Percentiles rank a stretch among this genome's conserved stretches.
These are phyloP conservation scores for Ornithoptera priamus DNA, from an alignment of 2,888 invertebrate genomes.

Conservation along the genomic window DNA sequence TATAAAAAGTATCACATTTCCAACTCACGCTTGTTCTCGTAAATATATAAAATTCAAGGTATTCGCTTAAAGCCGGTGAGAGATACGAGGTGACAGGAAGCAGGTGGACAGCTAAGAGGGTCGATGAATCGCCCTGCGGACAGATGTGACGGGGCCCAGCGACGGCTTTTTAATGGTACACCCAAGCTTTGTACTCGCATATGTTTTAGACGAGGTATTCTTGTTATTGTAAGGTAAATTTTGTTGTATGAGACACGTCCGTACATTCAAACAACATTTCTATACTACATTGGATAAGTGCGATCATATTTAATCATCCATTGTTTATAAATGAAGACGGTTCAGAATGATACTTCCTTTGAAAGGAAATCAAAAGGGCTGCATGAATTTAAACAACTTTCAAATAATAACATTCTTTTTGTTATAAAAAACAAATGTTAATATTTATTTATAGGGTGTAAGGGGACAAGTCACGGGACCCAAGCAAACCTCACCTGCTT, in stretches of 20 bases:
- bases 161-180: constrained; percentile 39
- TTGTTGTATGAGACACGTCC: background rate
- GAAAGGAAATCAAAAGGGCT: too few species aligned
- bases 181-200: constrained; percentile 34
- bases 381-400: too few species aligned
- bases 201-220: constrained; percentile 7
- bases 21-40: background rate
- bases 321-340: too few species aligned
- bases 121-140: constrained; percentile 53
- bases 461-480: too few species aligned
- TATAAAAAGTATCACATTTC: background rate
- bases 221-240: background rate
- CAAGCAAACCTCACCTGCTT: too few species aligned
- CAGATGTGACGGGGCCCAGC: constrained; percentile 44
- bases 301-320: too few species aligned
- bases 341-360: too few species aligned
- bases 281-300: too few species aligned
- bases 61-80: constrained; percentile 33
- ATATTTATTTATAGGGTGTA: too few species aligned
- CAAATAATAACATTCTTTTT: too few species aligned
- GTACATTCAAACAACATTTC: too few species aligned
- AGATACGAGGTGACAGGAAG: constrained; percentile 43
- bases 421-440: too few species aligned
- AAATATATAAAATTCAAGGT: constrained; percentile 31
- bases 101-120: constrained; percentile 47